Percentiles rank a stretch among this genome's conserved stretches.
These are phyloP conservation scores for Meloidogyne exigua DNA, from an alignment of 1,140 invertebrate genomes.

Conservation along the genomic window DNA sequence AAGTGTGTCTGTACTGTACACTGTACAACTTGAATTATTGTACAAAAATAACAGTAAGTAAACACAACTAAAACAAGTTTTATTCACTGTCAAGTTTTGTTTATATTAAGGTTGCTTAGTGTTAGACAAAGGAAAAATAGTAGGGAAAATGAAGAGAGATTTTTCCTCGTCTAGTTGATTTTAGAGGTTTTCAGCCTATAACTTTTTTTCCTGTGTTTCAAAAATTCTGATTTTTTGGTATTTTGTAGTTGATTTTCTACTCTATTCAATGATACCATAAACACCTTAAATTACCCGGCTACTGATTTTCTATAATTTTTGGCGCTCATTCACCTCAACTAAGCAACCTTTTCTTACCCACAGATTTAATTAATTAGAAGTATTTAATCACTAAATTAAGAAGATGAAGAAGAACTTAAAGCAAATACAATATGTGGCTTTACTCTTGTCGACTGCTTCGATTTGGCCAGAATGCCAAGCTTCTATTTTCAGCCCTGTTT, in stretches of 20 bases:
- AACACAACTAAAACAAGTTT: not conserved
- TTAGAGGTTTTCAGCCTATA: no score
- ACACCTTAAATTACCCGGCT: not conserved
- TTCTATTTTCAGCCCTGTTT: constrained; percentile 29
- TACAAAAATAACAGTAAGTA: constrained; percentile 22
- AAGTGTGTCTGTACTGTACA: constrained; percentile 30
- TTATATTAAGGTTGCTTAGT: no score
- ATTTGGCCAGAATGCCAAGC: constrained; percentile 27
- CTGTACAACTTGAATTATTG: constrained; percentile 3
- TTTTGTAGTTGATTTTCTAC: not conserved
- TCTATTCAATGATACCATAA: no score
- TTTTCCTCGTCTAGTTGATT: not conserved
- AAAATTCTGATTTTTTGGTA: not conserved
- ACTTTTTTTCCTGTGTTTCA: not conserved
- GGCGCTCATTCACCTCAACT: no score
- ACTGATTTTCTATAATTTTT: not conserved
- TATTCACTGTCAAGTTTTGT: no score
- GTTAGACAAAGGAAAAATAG: not conserved
- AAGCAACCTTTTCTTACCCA: no score
- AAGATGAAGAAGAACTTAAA: constrained; percentile 20
- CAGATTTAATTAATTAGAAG: no score
- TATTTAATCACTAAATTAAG: no score
- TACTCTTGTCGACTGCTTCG: constrained; percentile 37
- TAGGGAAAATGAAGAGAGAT: not conserved
- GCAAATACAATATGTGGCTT: constrained; percentile 31